Conservation (phyloP, 2,888 invertebrate genomes). For the Hololepta plana region DNA sequence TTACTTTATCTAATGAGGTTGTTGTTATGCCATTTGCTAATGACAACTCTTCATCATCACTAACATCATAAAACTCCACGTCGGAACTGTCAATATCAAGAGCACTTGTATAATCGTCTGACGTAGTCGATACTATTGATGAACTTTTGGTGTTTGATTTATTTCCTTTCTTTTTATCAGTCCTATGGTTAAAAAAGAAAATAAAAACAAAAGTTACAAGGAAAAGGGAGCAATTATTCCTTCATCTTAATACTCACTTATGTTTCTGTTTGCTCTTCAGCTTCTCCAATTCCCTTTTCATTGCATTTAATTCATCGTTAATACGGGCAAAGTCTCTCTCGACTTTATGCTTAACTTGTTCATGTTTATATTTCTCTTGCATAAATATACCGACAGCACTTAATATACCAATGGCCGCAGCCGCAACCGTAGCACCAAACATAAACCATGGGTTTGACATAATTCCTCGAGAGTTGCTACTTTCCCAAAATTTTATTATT, state of each 20-base stretch:
- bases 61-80: constrained; percentile 25
- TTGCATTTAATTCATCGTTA: constrained; percentile 17
- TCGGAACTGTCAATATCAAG: constrained; percentile 22
- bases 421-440: constrained; percentile 12
- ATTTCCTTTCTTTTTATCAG: constrained; percentile 6
- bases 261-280: constrained; percentile 15
- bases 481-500: too few species aligned
- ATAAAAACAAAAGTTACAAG: background rate
- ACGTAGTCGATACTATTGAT: constrained; percentile 10
- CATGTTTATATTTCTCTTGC: constrained; percentile 22
- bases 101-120: constrained; percentile 21
- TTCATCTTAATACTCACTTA: constrained; percentile 5
- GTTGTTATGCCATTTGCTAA: constrained; percentile 7
- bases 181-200: background rate
- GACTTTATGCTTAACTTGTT: constrained; percentile 19
- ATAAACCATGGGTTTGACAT: constrained; percentile 8
- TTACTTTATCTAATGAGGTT: constrained; percentile 10
- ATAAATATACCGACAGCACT: constrained; percentile 23
- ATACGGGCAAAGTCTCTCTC: constrained; percentile 21
- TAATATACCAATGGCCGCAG: constrained; percentile 23
- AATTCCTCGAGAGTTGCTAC: too few species aligned
- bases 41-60: constrained; percentile 18
- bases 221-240: background rate
- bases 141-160: constrained; percentile 6
- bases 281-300: constrained; percentile 19